phyloP scores from a whole-genome alignment of 2,113 vertebrate species.

The Pampusana beccarii region DNA sequence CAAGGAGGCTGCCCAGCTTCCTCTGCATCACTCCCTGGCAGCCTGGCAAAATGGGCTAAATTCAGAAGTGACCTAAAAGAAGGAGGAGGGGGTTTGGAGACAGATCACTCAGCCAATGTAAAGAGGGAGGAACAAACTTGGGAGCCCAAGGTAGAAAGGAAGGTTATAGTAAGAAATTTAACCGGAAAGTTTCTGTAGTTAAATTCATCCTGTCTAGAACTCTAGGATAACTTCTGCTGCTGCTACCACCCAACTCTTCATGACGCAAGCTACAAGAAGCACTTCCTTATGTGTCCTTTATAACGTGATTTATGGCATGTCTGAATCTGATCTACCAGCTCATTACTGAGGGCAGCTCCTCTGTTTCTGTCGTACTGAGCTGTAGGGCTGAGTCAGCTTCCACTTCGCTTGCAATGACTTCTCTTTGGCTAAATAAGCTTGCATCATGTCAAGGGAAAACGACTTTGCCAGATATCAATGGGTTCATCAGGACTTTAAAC shows the following conservation, averaged over 20 bases:
- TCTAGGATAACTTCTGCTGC: background rate
- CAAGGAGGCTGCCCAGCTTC: background rate
- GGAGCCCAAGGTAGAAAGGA: background rate
- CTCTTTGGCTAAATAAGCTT: background rate
- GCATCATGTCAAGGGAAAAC: background rate
- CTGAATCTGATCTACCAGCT: constrained; percentile 25
- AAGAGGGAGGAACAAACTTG: background rate
- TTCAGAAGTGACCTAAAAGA: background rate
- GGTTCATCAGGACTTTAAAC: background rate
- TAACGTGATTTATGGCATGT: background rate
- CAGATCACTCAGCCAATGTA: background rate
- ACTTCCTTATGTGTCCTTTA: background rate
- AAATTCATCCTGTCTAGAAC: background rate
- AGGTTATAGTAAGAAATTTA: background rate
- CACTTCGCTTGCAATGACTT: background rate
- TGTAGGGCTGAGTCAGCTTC: constrained; percentile 12
- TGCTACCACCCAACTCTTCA: background rate
- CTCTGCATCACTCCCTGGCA: background rate
- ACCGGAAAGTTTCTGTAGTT: background rate
- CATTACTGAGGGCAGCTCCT: background rate
- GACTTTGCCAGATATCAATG: background rate
- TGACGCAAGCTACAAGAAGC: background rate
- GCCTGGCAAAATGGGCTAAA: constrained; percentile 4
- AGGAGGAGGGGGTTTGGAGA: background rate
- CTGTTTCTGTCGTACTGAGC: background rate